These are phyloP conservation scores for Euclidia mi DNA, from an alignment of 2,888 invertebrate genomes.

Conservation along the genomic window DNA sequence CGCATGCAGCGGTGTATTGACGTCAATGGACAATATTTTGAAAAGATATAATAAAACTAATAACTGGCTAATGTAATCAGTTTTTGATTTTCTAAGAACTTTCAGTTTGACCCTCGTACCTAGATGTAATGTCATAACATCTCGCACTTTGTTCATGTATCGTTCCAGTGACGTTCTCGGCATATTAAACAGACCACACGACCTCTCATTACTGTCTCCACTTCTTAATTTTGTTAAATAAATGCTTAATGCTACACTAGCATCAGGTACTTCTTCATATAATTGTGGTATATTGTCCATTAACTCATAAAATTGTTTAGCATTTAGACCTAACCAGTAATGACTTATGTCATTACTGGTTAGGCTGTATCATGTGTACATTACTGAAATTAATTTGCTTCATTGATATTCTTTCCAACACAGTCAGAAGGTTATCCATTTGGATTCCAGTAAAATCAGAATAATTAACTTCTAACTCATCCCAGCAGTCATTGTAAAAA, in stretches of 20 bases:
- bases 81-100: too few species aligned
- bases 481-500: conserved; percentile 4
- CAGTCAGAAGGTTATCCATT: conserved; percentile 18
- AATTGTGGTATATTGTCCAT: conserved; percentile 18
- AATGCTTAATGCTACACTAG: too few species aligned
- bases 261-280: conserved; percentile 18
- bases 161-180: too few species aligned
- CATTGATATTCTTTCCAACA: conserved; percentile 13
- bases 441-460: conserved; percentile 15
- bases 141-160: conserved; percentile 1
- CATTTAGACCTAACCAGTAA: conserved; percentile 15
- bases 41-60: too few species aligned
- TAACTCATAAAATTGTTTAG: conserved; percentile 12
- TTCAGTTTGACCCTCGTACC: too few species aligned
- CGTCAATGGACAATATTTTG: too few species aligned
- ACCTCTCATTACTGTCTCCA: conserved; percentile 21
- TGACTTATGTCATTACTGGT: conserved; percentile 16
- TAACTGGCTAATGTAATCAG: too few species aligned
- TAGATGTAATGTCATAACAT: not conserved
- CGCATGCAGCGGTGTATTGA: too few species aligned
- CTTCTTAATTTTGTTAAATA: too few species aligned
- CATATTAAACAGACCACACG: too few species aligned
- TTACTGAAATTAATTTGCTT: conserved; percentile 15
- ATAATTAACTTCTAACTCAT: conserved; percentile 19
- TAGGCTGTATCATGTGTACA: conserved; percentile 8